Conservation (phyloP, 2,797 vertebrate species). For the Coregonus suidteri region DNA sequence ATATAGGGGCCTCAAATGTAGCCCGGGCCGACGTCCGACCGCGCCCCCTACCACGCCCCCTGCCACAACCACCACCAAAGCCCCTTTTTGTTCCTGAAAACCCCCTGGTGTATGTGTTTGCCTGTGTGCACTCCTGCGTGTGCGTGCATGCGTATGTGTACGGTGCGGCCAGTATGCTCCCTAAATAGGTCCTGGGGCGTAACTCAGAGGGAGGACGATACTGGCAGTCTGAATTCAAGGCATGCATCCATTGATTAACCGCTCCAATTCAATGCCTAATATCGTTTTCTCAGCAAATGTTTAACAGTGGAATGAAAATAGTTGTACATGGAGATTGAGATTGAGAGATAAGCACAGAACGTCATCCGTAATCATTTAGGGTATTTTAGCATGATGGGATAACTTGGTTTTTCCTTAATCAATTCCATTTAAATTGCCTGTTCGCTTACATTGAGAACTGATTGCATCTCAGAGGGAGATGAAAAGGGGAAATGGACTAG, state of each 20-base stretch:
- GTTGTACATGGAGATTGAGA: constrained; percentile 2
- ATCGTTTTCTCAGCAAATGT: constrained; percentile 45
- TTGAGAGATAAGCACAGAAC: constrained; percentile 28
- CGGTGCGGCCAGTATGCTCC: constrained; percentile 40
- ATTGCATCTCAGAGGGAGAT: constrained; percentile 54
- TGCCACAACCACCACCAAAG: no score
- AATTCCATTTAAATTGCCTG: not conserved
- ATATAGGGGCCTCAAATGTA: no score
- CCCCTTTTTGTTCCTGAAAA: no score
- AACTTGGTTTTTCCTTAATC: not conserved
- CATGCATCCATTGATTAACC: constrained; percentile 61
- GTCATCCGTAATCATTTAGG: constrained; percentile 19
- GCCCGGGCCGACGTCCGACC: no score
- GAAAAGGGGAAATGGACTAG: constrained; percentile 57
- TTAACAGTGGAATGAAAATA: not conserved
- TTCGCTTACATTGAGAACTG: constrained; percentile 26
- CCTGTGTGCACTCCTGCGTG: no score
- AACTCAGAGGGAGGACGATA: constrained; percentile 47
- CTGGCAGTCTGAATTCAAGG: constrained; percentile 60
- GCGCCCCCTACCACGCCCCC: no score
- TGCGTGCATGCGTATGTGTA: no score
- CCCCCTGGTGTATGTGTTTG: not conserved
- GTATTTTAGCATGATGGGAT: not conserved
- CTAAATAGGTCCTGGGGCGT: constrained; percentile 66
- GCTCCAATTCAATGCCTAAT: not conserved